These are phyloP conservation scores for Chrysopa pallens DNA, from an alignment of 1,140 invertebrate genomes.

Conservation along the genomic window DNA sequence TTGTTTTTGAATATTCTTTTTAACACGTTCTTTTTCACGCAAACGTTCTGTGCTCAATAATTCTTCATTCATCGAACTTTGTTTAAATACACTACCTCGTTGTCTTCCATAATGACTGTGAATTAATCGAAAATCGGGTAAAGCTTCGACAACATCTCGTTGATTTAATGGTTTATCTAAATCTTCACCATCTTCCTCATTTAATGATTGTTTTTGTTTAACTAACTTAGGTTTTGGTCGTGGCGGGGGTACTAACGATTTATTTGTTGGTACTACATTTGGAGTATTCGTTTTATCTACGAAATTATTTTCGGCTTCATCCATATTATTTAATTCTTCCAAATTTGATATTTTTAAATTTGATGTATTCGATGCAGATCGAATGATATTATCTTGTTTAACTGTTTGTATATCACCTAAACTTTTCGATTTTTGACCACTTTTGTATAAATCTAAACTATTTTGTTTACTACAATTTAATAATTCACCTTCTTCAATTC, in stretches of 20 bases:
- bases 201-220: conserved; percentile 64
- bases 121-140: conserved; percentile 35
- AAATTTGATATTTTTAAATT: conserved; percentile 25
- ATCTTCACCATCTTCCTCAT: conserved; percentile 35
- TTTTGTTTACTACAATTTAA: conserved; percentile 23
- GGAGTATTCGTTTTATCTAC: conserved; percentile 4
- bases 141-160: conserved; percentile 28
- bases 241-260: conserved; percentile 14
- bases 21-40: conserved; percentile 64
- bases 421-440: conserved; percentile 58
- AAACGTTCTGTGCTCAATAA: conserved; percentile 67
- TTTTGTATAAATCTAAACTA: conserved; percentile 24
- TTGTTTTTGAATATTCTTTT: conserved; percentile 74
- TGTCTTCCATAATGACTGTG: conserved; percentile 20
- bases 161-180: conserved; percentile 30
- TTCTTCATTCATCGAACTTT: conserved; percentile 77
- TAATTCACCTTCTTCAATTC: conserved; percentile 46
- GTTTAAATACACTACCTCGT: conserved; percentile 55
- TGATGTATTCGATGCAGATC: conserved; percentile 55
- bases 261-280: conserved; percentile 16
- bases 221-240: conserved; percentile 43
- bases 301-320: conserved; percentile 8
- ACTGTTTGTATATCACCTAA: conserved; percentile 60
- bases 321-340: neutral
- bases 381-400: conserved; percentile 44